These are phyloP conservation scores for Enteromius thamalakanensis DNA, from an alignment of 2,797 vertebrate genomes.

Conservation along the genomic window DNA sequence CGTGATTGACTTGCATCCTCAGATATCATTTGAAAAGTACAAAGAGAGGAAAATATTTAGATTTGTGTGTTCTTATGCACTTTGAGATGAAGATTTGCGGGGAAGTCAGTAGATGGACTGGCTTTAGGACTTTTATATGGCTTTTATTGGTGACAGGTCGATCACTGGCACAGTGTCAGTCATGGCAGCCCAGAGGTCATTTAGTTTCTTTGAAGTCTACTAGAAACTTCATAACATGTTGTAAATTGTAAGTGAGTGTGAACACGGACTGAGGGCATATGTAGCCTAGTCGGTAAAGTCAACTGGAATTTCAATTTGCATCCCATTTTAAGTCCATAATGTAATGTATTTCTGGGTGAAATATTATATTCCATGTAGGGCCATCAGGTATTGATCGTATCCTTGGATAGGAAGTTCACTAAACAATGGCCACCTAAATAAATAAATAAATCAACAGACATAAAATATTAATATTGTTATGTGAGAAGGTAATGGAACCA, in stretches of 20 bases:
- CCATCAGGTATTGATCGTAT: neutral
- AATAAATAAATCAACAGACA: neutral
- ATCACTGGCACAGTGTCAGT: constrained; percentile 1
- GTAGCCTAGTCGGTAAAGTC: neutral
- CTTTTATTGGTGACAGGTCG: neutral
- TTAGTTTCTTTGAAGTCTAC: constrained; percentile 20
- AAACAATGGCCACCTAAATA: neutral
- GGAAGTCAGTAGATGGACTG: neutral
- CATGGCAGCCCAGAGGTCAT: neutral
- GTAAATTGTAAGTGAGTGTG: neutral
- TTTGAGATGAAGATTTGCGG: neutral
- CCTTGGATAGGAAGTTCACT: neutral
- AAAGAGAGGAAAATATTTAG: neutral
- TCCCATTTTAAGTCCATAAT: neutral
- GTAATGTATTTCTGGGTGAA: neutral
- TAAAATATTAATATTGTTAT: neutral
- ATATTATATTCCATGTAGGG: neutral
- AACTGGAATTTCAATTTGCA: neutral
- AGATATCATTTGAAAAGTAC: neutral
- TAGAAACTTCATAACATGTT: constrained; percentile 11
- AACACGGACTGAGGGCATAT: constrained; percentile 8
- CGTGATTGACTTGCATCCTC: constrained; percentile 11
- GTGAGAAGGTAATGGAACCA: neutral
- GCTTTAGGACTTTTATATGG: neutral
- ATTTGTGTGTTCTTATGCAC: neutral